Evolutionary conservation across 2,888 invertebrate species (phyloP), one percentile per base, ranked within the genome.

Genomic region (Caenorhabditis plicata): DNA sequence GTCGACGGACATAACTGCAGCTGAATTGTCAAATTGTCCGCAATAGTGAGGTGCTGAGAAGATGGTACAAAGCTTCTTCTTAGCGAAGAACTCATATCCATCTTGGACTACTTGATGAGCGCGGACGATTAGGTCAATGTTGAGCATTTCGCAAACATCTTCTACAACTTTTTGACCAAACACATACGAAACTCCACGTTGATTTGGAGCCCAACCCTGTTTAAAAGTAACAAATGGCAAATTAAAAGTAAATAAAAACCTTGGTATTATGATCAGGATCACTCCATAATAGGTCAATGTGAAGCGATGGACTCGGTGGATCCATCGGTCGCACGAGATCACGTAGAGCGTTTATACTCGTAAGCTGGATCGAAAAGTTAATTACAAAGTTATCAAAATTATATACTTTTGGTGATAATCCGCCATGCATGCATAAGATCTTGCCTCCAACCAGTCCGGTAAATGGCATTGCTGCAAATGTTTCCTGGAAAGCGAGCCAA

Each of bases 61-160:
- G 23, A 71, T 71, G 8, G 71, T 71, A 8, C 67, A 67, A 35
- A 75, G 49, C 43, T 68, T 71, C 31, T 70, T 68, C 38, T 74
- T 66, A 13, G 72, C 72, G 74, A 85, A 86, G 76, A 85, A 86
- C 76, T 85, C 84, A 78, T 86, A 86, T n/a, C 86, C 86, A 78
- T 85, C 85, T 75, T 85, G 85, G 11, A 86, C 85, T 33, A 84
- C 83, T 82, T 75, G 75, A 54, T 75, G 75, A 23, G 75, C 75
- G 26, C 75, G 38, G 11, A 73, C 75, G n/a, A 75, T 67, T 33
- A 75, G 32, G 44, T 74, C 74, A 27, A 75, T 69, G 42, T 71
- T 70, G 32, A 75, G 46, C 7, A 46, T 27, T 31, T 58, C 40
- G 25, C 51, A 45, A 20, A 53, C 45, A 22, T 61, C 45, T 15